A percentile compares a stretch with the other conserved stretches of the same genome.
These are phyloP conservation scores for Synaphobranchus kaupii DNA, from an alignment of 2,797 vertebrate genomes.

Conservation along the genomic window DNA sequence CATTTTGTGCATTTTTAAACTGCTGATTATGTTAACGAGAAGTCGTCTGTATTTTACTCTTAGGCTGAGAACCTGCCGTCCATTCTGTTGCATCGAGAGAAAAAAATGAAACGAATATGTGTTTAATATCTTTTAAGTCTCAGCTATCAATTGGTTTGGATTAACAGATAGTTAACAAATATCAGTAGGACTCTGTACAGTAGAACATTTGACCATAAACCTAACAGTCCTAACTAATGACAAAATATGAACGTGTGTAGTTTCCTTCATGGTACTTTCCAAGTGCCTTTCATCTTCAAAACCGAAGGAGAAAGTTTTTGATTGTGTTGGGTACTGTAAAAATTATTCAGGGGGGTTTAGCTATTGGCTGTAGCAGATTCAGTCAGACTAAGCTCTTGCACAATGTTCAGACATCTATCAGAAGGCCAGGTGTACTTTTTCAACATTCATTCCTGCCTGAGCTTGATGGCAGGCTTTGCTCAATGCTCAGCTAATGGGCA, in stretches of 20 bases:
- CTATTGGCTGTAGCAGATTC: neutral
- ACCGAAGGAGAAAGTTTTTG: neutral
- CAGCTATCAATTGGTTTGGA: neutral
- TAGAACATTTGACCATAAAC: neutral
- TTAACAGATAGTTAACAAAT: neutral
- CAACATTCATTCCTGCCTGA: neutral
- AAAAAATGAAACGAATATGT: neutral
- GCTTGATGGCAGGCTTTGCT: neutral
- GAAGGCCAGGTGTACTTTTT: neutral
- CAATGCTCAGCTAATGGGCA: conserved; percentile 14
- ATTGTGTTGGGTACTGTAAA: neutral
- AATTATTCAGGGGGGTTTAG: neutral
- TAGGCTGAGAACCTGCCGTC: neutral
- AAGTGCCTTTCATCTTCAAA: too few species aligned
- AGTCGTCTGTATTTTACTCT: neutral
- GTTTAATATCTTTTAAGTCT: neutral
- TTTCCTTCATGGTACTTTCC: too few species aligned
- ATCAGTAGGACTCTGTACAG: neutral
- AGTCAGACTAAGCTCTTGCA: neutral
- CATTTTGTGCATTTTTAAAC: conserved; percentile 28
- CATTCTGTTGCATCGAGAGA: neutral
- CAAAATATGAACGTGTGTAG: neutral
- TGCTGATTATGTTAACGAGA: conserved; percentile 25
- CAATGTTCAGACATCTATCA: neutral
- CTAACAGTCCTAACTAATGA: neutral